These are phyloP conservation scores for Proisotoma minuta DNA, from an alignment of 2,888 invertebrate genomes.

Conservation along the genomic window DNA sequence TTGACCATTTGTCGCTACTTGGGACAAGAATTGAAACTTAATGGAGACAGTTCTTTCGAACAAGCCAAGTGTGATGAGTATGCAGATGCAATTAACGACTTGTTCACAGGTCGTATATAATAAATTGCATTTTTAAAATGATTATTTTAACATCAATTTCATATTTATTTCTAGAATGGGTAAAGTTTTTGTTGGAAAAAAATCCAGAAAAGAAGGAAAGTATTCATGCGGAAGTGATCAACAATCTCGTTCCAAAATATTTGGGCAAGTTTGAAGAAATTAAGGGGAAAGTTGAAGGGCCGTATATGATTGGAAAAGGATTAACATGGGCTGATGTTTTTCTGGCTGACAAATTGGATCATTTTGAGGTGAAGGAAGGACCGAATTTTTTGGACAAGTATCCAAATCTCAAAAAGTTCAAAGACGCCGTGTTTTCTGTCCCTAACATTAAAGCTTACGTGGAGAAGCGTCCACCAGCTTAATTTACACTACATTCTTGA, in stretches of 20 bases:
- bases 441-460: conserved; percentile 22
- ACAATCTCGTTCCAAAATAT: conserved; percentile 7
- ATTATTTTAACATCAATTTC: conserved; percentile 1
- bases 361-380: neutral
- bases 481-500: neutral
- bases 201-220: conserved; percentile 12
- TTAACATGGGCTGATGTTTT: conserved; percentile 27
- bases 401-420: conserved; percentile 16
- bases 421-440: conserved; percentile 17
- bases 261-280: conserved; percentile 11
- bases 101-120: conserved; percentile 20
- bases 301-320: conserved; percentile 11
- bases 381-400: conserved; percentile 14
- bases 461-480: conserved; percentile 52
- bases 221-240: neutral
- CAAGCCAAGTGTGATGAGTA: conserved; percentile 34
- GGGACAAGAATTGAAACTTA: conserved; percentile 43
- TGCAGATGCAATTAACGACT: conserved; percentile 29
- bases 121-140: conserved; percentile 1
- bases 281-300: conserved; percentile 9
- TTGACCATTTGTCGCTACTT: conserved; percentile 47
- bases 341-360: conserved; percentile 2
- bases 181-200: neutral
- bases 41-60: conserved; percentile 40
- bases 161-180: neutral